Base-by-base conservation (phyloP, 2,888 invertebrate species). In the Tricholauxania praeusta region DNA sequence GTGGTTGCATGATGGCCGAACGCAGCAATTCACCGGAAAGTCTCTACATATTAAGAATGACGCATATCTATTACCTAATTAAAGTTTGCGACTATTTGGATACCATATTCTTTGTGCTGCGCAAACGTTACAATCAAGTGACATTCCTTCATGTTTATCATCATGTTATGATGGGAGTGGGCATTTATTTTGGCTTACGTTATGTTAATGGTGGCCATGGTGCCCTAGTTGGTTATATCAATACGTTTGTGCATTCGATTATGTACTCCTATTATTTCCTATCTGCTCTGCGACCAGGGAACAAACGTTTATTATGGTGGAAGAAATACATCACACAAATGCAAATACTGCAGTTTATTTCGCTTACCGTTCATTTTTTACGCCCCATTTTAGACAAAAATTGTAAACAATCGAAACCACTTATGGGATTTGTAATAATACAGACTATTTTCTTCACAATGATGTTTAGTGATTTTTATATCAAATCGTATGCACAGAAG, bases 231-330 rank as follows among this genome's bases (percentile, higher is more conserved):
- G 93, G 93, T 0, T 82, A 91, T 1, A 83, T 94, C 28, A 96
- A 96, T 83, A 89, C 90, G 0, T 91, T 93, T 74, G 93, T 96
- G 0, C 96, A 96, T 82, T 83, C 91, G 0, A 84, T 95, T 39
- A 96, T 96, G 96, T 96, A 96, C 82, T 88, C 89, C 0, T 94
- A 96, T 84, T 96, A 96, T 83, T 89, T 94, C 10, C 81, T 94
- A 71, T 90, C 94, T 0, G 93, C 93, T 0, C 87, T 92, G 70
- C 89, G 93, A 66, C 93, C 93, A 0, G 89, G 90, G 63, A 89
- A 92, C 81, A 93, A 92, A 81, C 88, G 91, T 68, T 93, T 91
- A 68, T 83, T 93, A 0, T 82, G 82, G 81, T 93, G 94, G 93
- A 96, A 96, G 84, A 94, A 93, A 79, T 90, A 94, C 80, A 92